phyloP scores from a whole-genome alignment of 2,113 vertebrate species.

The Odocoileus hemionus region DNA sequence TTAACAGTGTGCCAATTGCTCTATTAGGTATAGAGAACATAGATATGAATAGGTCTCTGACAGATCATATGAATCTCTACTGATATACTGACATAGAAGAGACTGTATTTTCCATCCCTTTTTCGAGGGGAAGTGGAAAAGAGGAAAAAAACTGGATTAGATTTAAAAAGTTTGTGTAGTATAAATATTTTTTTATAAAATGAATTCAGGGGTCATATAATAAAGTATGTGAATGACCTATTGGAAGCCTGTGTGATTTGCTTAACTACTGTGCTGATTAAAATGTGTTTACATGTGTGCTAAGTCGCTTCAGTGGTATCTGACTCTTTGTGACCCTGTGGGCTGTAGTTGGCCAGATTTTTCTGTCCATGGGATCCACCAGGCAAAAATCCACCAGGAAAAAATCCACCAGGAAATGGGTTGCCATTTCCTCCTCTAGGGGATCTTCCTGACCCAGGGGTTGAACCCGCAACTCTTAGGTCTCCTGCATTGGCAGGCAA shows the following conservation, averaged over 20 bases:
- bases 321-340: not conserved
- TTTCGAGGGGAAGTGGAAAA: not conserved
- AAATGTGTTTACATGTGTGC: not conserved
- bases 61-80: not conserved
- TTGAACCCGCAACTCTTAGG: not conserved
- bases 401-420: not conserved
- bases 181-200: not conserved
- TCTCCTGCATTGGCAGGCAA: not conserved
- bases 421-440: not conserved
- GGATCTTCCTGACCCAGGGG: not conserved
- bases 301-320: not conserved
- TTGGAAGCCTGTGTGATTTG: not conserved
- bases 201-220: not conserved
- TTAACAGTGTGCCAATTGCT: not conserved
- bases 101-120: not conserved
- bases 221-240: not conserved
- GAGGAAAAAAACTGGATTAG: not conserved
- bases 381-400: too few species aligned
- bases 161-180: not conserved
- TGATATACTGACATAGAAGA: not conserved
- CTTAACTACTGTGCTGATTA: not conserved
- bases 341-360: not conserved
- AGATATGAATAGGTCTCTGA: not conserved
- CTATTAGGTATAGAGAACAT: not conserved
- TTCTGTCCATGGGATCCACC: not conserved